These are phyloP conservation scores for Nasua narica DNA, from an alignment of 2,797 vertebrate species.

Conservation along the genomic window DNA sequence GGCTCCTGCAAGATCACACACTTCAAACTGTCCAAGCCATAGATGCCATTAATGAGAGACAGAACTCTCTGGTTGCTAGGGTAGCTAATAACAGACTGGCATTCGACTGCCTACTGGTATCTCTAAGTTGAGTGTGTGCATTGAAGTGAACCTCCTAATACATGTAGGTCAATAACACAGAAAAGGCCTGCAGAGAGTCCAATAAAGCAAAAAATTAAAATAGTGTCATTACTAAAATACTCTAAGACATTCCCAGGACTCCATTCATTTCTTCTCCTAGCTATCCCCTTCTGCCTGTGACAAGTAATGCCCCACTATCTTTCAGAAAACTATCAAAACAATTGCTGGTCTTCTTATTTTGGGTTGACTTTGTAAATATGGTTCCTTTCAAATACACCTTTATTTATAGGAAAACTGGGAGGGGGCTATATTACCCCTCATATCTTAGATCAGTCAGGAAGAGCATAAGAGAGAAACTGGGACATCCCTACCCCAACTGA, in stretches of 20 bases:
- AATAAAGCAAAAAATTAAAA: constrained; percentile 8
- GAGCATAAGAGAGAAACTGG: background rate
- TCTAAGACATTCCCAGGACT: background rate
- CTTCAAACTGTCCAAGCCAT: background rate
- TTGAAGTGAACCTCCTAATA: background rate
- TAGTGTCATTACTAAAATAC: background rate
- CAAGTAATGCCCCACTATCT: background rate
- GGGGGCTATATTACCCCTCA: background rate
- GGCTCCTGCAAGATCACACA: background rate
- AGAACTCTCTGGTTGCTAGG: background rate
- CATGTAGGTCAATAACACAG: background rate
- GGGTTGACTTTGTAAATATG: background rate
- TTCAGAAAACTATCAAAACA: background rate
- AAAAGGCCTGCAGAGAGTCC: background rate
- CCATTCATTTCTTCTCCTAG: background rate
- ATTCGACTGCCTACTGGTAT: background rate
- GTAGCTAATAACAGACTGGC: background rate
- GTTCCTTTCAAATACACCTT: background rate
- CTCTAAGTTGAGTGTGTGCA: background rate
- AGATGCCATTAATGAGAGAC: background rate
- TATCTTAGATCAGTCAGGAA: background rate
- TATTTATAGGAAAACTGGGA: background rate
- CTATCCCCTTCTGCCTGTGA: background rate
- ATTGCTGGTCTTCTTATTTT: background rate
- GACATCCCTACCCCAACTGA: background rate